Base-by-base conservation (phyloP, 2,888 invertebrate genomes). In the Alcis repandata region DNA sequence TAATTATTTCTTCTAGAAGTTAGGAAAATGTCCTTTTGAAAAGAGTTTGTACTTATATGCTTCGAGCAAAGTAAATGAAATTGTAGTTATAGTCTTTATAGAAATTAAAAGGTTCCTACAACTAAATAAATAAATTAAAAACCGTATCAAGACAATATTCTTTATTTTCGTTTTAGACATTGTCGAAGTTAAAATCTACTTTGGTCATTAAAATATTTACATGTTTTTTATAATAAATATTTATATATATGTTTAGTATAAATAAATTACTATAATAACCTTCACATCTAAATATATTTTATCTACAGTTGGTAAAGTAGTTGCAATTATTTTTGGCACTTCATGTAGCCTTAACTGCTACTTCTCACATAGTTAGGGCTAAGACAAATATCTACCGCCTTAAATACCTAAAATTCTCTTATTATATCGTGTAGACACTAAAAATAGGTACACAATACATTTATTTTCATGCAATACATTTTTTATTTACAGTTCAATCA, bases 131-230 rank as follows among this genome's bases (percentile, higher is more conserved):
- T 20, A 45, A 63, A 58, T 13, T 1, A 40, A 45, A 45, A 43
- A n/a, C 9, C 3, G 9, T 0, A 19, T 40, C n/a, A 58, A 53
- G 38, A 58, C 57, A 58, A 63, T 63, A 58, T 58, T 58, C 40
- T 58, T 63, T 58, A 63, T 48, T 58, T 46, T 40, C 10, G 13
- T 51, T 32, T 62, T 17, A 45, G 11, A 62, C 63, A 57, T 36
- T 52, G 22, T 38, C 38, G 33, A 36, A 38, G 22, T 59, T 59
- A 48, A 59, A 59, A 43, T 56, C 59, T 64, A 64, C 43, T 51
- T 64, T 64, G 64, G 64, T 64, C 64, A 59, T 59, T 63, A 58
- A 22, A 53, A 13, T 59, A 64, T 64, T 36, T 64, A 64, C 64
- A 64, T n/a, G 27, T 32, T 19, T 56, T 38, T 43, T 51, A 46